Conservation (phyloP, 2,113 vertebrate genomes). For the Athene cunicularia region DNA sequence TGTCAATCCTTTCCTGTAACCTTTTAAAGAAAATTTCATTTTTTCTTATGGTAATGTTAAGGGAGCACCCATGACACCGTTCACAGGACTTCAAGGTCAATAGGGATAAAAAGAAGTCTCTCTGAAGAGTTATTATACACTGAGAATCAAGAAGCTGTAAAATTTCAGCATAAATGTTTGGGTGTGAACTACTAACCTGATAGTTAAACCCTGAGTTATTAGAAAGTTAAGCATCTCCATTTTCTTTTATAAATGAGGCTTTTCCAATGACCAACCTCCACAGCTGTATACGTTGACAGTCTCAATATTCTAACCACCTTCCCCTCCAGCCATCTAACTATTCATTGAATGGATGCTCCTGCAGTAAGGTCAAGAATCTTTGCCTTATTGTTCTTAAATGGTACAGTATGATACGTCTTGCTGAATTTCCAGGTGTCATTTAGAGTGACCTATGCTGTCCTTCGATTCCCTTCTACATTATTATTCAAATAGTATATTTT, state of each 20-base stretch:
- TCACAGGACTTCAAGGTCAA: not conserved
- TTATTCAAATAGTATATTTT: not conserved
- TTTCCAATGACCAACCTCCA: not conserved
- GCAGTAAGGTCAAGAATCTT: not conserved
- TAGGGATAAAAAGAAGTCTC: not conserved
- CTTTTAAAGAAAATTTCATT: not conserved
- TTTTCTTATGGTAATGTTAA: not conserved
- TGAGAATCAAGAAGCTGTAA: not conserved
- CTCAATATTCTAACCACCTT: not conserved
- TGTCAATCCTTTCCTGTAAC: not conserved
- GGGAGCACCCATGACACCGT: fast-evolving
- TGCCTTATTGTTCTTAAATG: not conserved
- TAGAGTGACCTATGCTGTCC: not conserved
- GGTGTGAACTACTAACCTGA: not conserved
- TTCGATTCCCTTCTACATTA: not conserved
- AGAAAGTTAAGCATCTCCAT: not conserved
- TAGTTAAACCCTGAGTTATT: not conserved
- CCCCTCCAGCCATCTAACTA: not conserved
- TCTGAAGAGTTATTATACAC: not conserved
- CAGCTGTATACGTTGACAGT: not conserved
- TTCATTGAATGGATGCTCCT: not conserved
- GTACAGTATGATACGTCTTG: not conserved
- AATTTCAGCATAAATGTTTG: not conserved
- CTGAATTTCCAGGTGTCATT: not conserved
- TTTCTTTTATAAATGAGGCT: not conserved